Evolutionary conservation across 2,888 invertebrate species (phyloP).

Genomic region (Sturmia bella): DNA sequence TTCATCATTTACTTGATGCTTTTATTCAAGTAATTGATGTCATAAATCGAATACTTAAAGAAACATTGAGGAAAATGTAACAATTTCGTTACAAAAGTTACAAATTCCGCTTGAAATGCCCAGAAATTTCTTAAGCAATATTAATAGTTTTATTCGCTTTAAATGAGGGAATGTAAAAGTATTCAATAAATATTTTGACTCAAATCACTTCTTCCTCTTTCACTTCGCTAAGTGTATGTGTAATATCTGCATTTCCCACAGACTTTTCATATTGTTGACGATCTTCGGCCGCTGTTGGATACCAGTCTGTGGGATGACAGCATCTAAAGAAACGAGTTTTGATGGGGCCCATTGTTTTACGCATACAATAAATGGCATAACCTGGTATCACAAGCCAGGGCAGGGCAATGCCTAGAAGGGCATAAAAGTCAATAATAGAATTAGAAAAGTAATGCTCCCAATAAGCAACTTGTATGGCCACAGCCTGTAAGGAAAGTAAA

Average conservation of each 20-base stretch:
- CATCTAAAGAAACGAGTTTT: conserved; percentile 75
- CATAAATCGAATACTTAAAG: too few relatives aligned
- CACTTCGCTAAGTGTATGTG: conserved; percentile 71
- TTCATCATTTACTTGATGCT: too few relatives aligned
- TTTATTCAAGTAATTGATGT: too few relatives aligned
- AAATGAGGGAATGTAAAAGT: background rate
- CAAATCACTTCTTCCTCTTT: conserved; percentile 51
- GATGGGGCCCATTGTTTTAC: conserved; percentile 75
- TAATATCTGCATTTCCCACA: conserved; percentile 76
- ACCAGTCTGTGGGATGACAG: conserved; percentile 80
- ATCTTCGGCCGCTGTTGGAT: conserved; percentile 76
- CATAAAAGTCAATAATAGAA: conserved; percentile 50
- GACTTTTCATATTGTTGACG: conserved; percentile 77
- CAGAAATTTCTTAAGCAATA: too few relatives aligned
- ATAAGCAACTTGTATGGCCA: conserved; percentile 13
- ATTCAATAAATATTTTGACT: background rate
- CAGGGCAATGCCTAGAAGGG: conserved; percentile 71
- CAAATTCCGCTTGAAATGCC: too few relatives aligned
- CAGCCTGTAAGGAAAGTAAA: conserved; percentile 38
- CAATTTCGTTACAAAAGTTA: too few relatives aligned
- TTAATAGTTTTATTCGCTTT: too few relatives aligned
- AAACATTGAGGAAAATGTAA: too few relatives aligned
- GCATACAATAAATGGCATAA: conserved; percentile 75
- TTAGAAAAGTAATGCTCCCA: conserved; percentile 66
- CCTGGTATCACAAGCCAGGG: conserved; percentile 77